Evolutionary conservation across 2,797 vertebrate species (phyloP), one percentile per base, ranked within the genome.

Genomic region (Sebastes ruberrimus): DNA sequence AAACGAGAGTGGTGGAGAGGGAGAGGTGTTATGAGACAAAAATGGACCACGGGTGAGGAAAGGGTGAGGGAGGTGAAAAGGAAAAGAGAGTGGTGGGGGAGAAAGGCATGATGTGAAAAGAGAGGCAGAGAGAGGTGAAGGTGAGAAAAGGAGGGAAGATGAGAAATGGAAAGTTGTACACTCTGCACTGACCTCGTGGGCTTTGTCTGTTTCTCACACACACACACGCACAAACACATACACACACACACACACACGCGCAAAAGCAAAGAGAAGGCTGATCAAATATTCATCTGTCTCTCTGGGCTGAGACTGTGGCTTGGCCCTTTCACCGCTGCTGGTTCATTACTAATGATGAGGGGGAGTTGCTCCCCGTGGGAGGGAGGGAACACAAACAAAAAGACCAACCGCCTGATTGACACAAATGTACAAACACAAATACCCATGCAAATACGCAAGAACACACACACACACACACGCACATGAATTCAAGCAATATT

Each of bases 261-360:
- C 35, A 33, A 65, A 82, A 72, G 77, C 80, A 85, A 82, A 89
- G 73, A 78, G 74, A 75, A 32, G 63, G 28, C 87, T 84, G 75
- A 92, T 93, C 86, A 93, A 92, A 92, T 92, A 91, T 92, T 91
- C 84, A 91, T 93, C 78, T 69, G 77, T 87, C 83, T 90, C 83
- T 74, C 74, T 84, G 86, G 83, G 85, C 80, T 86, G 67, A 82
- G 83, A 78, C 84, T 84, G 85, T 78, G 85, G 80, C 79, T 80
- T 69, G 67, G 87, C 80, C 86, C 71, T 81, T 81, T 86, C 82
- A 85, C 91, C 52, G 25, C 83, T 82, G 76, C 78, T 88, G 86
- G 60, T 89, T 88, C 88, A 90, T 87, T 83, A 83, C 90, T 92
- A 93, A 93, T 91, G 93, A 91, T 87, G 86, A 86, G 82, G 78